Evolutionary conservation across 2,888 invertebrate species (phyloP).

Genomic region (Caenorhabditis becei): DNA sequence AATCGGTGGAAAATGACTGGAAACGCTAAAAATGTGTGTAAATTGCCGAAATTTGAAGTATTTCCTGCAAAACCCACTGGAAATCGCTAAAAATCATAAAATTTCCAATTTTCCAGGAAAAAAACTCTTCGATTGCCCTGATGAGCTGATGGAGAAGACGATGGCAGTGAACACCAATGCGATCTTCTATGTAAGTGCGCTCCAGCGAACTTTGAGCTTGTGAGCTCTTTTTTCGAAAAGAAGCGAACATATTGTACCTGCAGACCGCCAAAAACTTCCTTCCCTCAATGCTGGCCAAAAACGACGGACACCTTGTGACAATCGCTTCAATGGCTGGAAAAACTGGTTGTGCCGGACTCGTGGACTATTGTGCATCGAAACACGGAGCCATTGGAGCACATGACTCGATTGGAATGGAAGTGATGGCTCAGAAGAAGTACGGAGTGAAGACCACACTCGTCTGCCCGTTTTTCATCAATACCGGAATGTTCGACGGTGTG

Average conservation of each 20-base stretch:
- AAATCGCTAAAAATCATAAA: neutral
- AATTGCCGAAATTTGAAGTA: too few relatives aligned
- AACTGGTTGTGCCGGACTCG: conserved; percentile 86
- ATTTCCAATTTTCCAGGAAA: conserved; percentile 84
- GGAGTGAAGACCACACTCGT: conserved; percentile 91
- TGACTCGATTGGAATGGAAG: conserved; percentile 88
- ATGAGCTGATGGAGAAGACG: conserved; percentile 90
- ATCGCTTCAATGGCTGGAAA: conserved; percentile 90
- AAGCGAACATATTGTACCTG: too few relatives aligned
- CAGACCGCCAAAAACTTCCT: conserved; percentile 91
- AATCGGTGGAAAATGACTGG: too few relatives aligned
- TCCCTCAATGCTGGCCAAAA: conserved; percentile 90
- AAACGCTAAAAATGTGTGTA: too few relatives aligned
- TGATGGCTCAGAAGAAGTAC: conserved; percentile 63
- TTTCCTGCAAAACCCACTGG: too few relatives aligned
- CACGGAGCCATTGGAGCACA: conserved; percentile 95
- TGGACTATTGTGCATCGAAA: conserved; percentile 95
- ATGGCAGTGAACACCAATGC: conserved; percentile 92
- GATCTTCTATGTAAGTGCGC: conserved; percentile 89
- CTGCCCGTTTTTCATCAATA: conserved; percentile 96
- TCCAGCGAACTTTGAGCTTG: too few relatives aligned
- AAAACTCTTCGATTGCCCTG: conserved; percentile 89
- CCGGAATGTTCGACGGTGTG: conserved; percentile 96
- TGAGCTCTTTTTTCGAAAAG: too few relatives aligned
- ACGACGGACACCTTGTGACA: conserved; percentile 93